These are phyloP conservation scores for Callinectes sapidus DNA, from an alignment of 2,888 invertebrate species.

Conservation along the genomic window DNA sequence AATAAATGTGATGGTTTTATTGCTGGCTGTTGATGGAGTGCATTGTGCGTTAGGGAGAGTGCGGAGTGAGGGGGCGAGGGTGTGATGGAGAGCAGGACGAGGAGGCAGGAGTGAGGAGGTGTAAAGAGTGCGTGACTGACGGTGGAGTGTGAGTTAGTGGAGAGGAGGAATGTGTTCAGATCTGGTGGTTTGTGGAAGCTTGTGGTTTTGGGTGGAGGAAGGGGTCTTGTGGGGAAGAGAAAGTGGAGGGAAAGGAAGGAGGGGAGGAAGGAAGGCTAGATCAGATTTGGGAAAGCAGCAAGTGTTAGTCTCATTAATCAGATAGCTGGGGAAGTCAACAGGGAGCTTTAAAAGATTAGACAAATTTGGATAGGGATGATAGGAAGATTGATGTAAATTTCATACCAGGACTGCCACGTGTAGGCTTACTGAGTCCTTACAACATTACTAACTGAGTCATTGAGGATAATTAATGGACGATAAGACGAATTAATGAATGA, in stretches of 20 bases:
- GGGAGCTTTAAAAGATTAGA: too few relatives aligned
- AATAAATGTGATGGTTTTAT: conserved; percentile 30
- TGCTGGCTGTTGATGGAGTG: conserved; percentile 22
- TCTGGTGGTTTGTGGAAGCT: neutral
- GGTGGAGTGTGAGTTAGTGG: neutral
- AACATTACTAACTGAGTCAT: too few relatives aligned
- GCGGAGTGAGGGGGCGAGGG: neutral
- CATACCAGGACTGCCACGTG: too few relatives aligned
- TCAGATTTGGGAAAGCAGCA: neutral
- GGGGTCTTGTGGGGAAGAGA: neutral
- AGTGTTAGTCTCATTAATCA: neutral
- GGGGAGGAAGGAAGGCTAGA: neutral
- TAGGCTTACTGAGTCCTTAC: too few relatives aligned
- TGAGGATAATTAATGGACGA: too few relatives aligned
- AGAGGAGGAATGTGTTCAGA: neutral
- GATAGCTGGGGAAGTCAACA: neutral
- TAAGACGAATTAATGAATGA: too few relatives aligned
- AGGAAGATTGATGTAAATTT: too few relatives aligned
- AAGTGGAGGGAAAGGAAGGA: neutral
- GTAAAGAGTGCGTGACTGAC: neutral
- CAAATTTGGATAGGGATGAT: too few relatives aligned
- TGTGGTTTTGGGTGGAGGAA: neutral
- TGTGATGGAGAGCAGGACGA: neutral
- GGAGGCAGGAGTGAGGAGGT: neutral
- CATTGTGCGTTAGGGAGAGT: neutral